A percentile compares a stretch with the other conserved stretches of the same genome.
phyloP scores from a whole-genome alignment of 2,113 vertebrate species.

The Crotalus tigris region DNA sequence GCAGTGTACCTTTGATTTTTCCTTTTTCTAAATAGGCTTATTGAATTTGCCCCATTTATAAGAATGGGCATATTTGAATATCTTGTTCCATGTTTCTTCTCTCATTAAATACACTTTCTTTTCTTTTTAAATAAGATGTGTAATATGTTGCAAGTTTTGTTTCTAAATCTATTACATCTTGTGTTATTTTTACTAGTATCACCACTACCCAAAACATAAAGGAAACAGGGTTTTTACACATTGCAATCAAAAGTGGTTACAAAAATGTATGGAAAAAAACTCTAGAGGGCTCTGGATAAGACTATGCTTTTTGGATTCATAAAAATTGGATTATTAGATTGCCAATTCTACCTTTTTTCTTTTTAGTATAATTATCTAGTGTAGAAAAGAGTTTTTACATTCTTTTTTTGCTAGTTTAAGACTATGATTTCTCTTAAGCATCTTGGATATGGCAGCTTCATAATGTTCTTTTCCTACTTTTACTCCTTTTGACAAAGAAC shows the following conservation, averaged over 20 bases:
- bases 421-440: neutral
- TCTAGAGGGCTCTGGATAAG: neutral
- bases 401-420: neutral
- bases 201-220: neutral
- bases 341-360: neutral
- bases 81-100: slow-evolving; percentile 39
- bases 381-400: neutral
- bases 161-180: neutral
- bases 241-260: neutral
- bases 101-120: slow-evolving; percentile 28
- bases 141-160: neutral
- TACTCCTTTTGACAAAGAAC: neutral
- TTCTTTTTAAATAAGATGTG: slow-evolving; percentile 15
- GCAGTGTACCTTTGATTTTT: slow-evolving; percentile 64
- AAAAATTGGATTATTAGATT: neutral
- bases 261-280: neutral
- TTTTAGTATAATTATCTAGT: neutral
- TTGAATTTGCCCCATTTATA: slow-evolving; percentile 49
- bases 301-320: neutral
- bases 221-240: neutral
- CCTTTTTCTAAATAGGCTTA: slow-evolving; percentile 57
- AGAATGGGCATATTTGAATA: slow-evolving; percentile 51
- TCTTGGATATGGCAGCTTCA: neutral
- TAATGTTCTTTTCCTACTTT: neutral
- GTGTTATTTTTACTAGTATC: neutral